These are phyloP conservation scores for Dendrolimus pini DNA, from an alignment of 2,888 invertebrate genomes.

Conservation along the genomic window DNA sequence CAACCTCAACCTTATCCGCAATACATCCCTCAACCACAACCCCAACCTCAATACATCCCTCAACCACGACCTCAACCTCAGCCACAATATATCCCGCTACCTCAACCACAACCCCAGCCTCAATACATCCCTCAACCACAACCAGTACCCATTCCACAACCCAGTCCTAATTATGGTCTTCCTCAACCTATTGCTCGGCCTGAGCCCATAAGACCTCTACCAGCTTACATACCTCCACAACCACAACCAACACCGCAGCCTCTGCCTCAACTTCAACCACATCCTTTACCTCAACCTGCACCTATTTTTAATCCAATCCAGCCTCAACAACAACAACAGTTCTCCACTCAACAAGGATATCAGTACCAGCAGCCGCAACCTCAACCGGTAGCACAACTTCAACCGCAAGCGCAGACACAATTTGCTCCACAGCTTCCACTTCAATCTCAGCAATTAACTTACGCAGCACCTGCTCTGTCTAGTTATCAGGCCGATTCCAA, in stretches of 20 bases:
- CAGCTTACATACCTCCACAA: constrained; percentile 9
- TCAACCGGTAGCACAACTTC: constrained; percentile 9
- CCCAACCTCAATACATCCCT: constrained; percentile 12
- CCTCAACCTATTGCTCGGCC: constrained; percentile 2
- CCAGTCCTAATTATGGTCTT: constrained; percentile 3
- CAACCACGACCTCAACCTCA: constrained; percentile 11
- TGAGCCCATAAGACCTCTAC: constrained; percentile 3
- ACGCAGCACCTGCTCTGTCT: constrained; percentile 27
- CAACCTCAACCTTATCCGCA: constrained; percentile 13
- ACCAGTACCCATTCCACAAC: constrained; percentile 2
- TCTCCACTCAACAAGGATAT: constrained; percentile 21
- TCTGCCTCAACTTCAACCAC: constrained; percentile 14
- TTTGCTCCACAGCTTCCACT: constrained; percentile 22
- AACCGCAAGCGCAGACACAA: constrained; percentile 16
- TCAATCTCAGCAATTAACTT: constrained; percentile 29
- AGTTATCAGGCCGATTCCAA: constrained; percentile 60
- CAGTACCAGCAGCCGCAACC: constrained; percentile 21
- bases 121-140: constrained; percentile 2
- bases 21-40: constrained; percentile 8
- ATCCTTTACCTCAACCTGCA: constrained; percentile 18
- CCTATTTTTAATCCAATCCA: constrained; percentile 14
- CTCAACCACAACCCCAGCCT: constrained; percentile 8
- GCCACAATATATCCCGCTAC: constrained; percentile 8
- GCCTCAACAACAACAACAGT: constrained; percentile 21
- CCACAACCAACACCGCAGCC: constrained; percentile 15